Evolutionary conservation across 2,113 vertebrate genomes (phyloP).

Genomic region (Bubo blakistoni): DNA sequence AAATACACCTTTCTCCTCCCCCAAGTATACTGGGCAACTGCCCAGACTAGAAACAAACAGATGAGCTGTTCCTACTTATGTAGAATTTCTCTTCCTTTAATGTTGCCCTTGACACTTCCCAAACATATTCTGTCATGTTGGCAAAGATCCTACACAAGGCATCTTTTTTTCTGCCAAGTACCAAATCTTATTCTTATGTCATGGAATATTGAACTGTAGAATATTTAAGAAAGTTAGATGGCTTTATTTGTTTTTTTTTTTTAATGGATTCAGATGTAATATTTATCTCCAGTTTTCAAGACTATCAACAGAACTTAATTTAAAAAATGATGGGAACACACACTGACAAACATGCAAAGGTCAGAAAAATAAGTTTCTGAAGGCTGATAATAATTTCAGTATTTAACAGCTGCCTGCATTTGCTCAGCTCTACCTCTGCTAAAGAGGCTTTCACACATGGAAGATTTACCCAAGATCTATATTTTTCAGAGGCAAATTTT

Average conservation of each 20-base stretch:
- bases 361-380: not conserved
- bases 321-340: not conserved
- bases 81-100: not conserved
- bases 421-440: not conserved
- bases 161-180: not conserved
- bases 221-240: not conserved
- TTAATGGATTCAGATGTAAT: not conserved
- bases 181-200: not conserved
- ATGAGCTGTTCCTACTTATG: not conserved
- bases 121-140: not conserved
- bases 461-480: not conserved
- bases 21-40: not conserved
- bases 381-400: not conserved
- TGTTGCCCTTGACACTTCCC: not conserved
- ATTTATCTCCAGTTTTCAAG: not conserved
- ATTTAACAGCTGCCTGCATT: not conserved
- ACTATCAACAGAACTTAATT: not conserved
- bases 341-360: not conserved
- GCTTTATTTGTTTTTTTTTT: not conserved
- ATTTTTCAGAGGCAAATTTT: not conserved
- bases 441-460: not conserved
- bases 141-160: not conserved
- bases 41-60: not conserved
- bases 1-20: not conserved
- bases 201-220: not conserved